Evolutionary conservation across 1,140 invertebrate genomes (phyloP), one percentile per base, ranked within the genome.

Genomic region (Orius insidiosus): DNA sequence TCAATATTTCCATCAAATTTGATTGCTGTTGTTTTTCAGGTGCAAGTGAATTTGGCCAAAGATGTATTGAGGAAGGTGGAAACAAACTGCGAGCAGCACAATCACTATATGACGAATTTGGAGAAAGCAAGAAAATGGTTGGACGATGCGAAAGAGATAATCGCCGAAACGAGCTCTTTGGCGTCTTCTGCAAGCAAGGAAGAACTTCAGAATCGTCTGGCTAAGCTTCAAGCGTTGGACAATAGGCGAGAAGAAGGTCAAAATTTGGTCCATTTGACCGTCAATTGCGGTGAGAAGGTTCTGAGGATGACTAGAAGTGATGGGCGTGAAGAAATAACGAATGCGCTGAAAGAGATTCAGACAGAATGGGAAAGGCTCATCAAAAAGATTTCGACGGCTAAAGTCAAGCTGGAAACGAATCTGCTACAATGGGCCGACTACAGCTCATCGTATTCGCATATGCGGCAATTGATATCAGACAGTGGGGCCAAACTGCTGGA

Each of bases 381-480:
- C 0, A 86, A 85, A 60, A 92, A 90, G 60, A 83, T 95, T 65
- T 86, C 85, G 3, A 90, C 84, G 9, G 80, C 83, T 1, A 93
- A 93, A 67, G 87, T 94, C 13, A 79, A 88, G 54, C 60, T 95
- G 13, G 90, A 97, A 62, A 90, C 88, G 0, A 83, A 79, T 58
- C 66, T 96, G 6, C 62, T 94, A 1, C 86, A 92, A 71, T 93
- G 87, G 87, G 85, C 86, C n/a, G 89, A 93, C 60, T 93, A 92
- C 59, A 89, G 82, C 58, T 86, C 85, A 14, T 87, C 84, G 11
- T 89, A 89, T 54, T 78, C 80, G 9, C 86, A 93, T 56, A 63
- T 95, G 4, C 79, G 90, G 59, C 83, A 92, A 69, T 94, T 90
- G 88, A 85, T 97, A n/a, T 80, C 76, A 32, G 90, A 95, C 55